Conservation (phyloP, 2,888 invertebrate genomes). For the Deilephila porcellus region DNA sequence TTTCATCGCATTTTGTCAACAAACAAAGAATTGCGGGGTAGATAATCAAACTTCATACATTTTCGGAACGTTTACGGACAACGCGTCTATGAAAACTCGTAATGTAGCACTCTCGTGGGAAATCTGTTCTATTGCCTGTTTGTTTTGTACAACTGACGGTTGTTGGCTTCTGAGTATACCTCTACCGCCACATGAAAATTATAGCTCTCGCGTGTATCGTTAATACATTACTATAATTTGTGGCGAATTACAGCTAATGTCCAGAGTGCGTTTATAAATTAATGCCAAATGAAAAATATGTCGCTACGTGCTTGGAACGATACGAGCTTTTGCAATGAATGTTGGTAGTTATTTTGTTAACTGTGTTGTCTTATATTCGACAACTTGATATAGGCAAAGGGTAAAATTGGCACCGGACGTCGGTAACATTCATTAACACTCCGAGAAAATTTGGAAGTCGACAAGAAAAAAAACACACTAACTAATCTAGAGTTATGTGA, state of each 20-base stretch:
- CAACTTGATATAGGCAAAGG: neutral
- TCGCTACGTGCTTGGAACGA: constrained; percentile 1
- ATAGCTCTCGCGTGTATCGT: constrained; percentile 55
- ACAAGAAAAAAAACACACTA: no score
- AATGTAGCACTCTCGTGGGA: constrained; percentile 73
- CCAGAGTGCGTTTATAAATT: neutral
- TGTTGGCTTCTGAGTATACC: constrained; percentile 59
- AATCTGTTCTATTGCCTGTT: constrained; percentile 76
- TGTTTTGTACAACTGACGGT: constrained; percentile 72
- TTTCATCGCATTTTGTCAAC: constrained; percentile 26
- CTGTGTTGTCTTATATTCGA: no score
- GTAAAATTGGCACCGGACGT: neutral
- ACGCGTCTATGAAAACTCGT: constrained; percentile 68
- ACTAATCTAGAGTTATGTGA: no score
- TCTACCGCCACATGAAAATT: constrained; percentile 48
- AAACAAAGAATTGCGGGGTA: constrained; percentile 24
- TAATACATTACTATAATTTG: constrained; percentile 41
- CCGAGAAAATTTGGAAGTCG: no score
- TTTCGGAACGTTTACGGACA: constrained; percentile 47
- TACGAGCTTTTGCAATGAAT: neutral
- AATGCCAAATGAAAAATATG: constrained; percentile 43
- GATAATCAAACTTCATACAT: constrained; percentile 27
- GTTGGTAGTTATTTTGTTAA: no score
- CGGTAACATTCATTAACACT: no score
- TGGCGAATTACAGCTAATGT: constrained; percentile 29